phyloP scores from a whole-genome alignment of 2,888 invertebrate species.

The Andrena camellia region DNA sequence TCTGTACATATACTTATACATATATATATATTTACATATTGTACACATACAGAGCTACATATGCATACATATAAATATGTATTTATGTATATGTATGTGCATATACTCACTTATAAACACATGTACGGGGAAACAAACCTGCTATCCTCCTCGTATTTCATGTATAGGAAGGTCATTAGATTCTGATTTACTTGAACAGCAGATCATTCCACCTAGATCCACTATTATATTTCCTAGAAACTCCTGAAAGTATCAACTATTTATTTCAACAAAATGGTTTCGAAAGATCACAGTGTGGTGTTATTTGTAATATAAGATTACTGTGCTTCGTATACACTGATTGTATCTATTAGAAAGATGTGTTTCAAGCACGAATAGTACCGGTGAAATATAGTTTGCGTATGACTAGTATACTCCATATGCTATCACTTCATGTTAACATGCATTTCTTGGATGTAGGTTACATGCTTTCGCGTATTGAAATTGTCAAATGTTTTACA shows the following conservation, averaged over 20 bases:
- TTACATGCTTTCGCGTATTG: conserved; percentile 71
- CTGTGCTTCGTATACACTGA: conserved; percentile 54
- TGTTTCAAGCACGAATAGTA: conserved; percentile 65
- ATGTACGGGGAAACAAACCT: conserved; percentile 76
- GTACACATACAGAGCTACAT: conserved; percentile 26
- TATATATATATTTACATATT: conserved; percentile 43
- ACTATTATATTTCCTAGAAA: conserved; percentile 53
- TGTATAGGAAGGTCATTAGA: conserved; percentile 52
- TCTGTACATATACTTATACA: conserved; percentile 39
- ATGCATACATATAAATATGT: conserved; percentile 36
- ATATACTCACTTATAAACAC: conserved; percentile 41
- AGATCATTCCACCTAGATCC: conserved; percentile 47
- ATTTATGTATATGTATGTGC: conserved; percentile 51
- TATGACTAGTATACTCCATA: conserved; percentile 63
- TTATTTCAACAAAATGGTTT: conserved; percentile 50
- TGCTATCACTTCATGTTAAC: conserved; percentile 66
- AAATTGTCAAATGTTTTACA: conserved; percentile 73
- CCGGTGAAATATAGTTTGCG: conserved; percentile 65
- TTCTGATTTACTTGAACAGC: conserved; percentile 58
- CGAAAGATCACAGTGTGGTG: conserved; percentile 43
- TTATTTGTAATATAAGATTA: conserved; percentile 58
- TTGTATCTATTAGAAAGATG: conserved; percentile 58
- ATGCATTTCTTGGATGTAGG: conserved; percentile 70
- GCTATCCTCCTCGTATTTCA: conserved; percentile 78
- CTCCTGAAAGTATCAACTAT: conserved; percentile 65